Evolutionary conservation across 1,140 invertebrate species (phyloP).

Genomic region (Spodoptera frugiperda): DNA sequence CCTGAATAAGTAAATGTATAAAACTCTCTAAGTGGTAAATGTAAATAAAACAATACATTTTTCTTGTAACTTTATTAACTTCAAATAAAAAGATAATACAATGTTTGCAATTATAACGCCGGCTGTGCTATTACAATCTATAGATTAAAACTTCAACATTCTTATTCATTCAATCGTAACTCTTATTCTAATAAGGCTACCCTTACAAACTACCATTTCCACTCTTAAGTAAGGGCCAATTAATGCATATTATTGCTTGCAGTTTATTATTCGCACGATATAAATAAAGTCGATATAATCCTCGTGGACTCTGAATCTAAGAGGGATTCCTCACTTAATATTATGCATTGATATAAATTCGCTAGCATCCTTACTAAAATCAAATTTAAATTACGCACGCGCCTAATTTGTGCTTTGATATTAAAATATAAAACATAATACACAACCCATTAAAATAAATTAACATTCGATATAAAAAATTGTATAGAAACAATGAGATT

Average conservation of each 20-base stretch:
- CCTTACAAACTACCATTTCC: slow-evolving; percentile 76
- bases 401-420: slow-evolving; percentile 19
- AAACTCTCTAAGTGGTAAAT: too few species aligned
- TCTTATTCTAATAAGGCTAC: slow-evolving; percentile 84
- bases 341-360: slow-evolving; percentile 49
- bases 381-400: slow-evolving; percentile 28
- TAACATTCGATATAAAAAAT: slow-evolving; percentile 38
- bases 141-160: slow-evolving; percentile 76
- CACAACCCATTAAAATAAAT: slow-evolving; percentile 41
- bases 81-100: slow-evolving; percentile 77
- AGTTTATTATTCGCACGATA: slow-evolving; percentile 44
- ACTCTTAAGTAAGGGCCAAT: slow-evolving; percentile 65
- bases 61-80: slow-evolving; percentile 79
- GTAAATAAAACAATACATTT: slow-evolving; percentile 53
- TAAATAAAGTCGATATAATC: slow-evolving; percentile 43
- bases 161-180: slow-evolving; percentile 68
- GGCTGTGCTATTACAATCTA: slow-evolving; percentile 78
- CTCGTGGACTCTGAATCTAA: slow-evolving; percentile 36
- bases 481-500: slow-evolving; percentile 22
- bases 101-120: slow-evolving; percentile 79
- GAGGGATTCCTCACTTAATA: slow-evolving; percentile 6
- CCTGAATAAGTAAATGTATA: not conserved
- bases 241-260: slow-evolving; percentile 67
- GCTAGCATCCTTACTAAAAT: slow-evolving; percentile 43
- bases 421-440: slow-evolving; percentile 19